Percentiles rank a stretch among this genome's conserved stretches.
Evolutionary conservation across 2,888 invertebrate genomes (phyloP).

Genomic region (Phortica magna): DNA sequence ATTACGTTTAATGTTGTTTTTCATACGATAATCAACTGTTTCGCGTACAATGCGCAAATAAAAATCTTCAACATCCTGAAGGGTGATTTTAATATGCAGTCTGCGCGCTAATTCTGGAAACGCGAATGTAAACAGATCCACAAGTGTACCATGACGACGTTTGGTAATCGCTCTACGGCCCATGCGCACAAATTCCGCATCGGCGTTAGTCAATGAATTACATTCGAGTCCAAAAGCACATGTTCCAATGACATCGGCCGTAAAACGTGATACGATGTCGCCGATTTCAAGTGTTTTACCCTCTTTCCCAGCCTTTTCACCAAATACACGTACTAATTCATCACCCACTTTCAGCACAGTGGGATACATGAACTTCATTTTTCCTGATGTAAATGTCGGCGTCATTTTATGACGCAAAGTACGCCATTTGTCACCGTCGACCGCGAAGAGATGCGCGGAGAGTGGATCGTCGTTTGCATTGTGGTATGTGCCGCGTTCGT

Average conservation of each 20-base stretch:
- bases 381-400: conserved; percentile 65
- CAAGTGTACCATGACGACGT: conserved; percentile 50
- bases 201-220: conserved; percentile 76
- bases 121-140: conserved; percentile 56
- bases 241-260: conserved; percentile 79
- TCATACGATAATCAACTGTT: conserved; percentile 75
- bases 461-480: conserved; percentile 71
- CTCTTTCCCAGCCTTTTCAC: not conserved
- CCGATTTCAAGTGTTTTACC: conserved; percentile 74
- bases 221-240: conserved; percentile 79
- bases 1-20: conserved; percentile 74
- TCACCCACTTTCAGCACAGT: conserved; percentile 51
- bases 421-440: conserved; percentile 73
- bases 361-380: conserved; percentile 78
- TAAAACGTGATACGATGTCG: conserved; percentile 77
- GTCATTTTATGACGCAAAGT: conserved; percentile 64
- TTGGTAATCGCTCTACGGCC: conserved; percentile 45
- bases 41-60: conserved; percentile 76
- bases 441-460: conserved; percentile 69
- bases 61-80: conserved; percentile 62
- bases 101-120: conserved; percentile 57
- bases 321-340: conserved; percentile 43
- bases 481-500: conserved; percentile 59
- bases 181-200: conserved; percentile 66
- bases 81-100: conserved; percentile 56